phyloP scores from a whole-genome alignment of 2,797 vertebrate genomes.

The Columba guinea region DNA sequence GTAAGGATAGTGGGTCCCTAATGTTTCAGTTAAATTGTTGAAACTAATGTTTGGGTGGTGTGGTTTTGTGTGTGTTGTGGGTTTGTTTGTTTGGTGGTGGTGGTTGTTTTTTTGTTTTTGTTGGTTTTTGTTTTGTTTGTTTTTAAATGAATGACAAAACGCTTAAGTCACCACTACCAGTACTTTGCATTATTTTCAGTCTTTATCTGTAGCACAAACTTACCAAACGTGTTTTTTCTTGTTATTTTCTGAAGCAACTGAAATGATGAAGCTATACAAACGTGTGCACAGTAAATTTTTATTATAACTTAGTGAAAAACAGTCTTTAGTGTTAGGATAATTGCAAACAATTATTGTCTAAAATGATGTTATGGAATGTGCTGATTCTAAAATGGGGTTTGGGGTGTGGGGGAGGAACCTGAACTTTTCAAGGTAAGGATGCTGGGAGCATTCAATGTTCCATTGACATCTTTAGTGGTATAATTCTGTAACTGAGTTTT shows the following conservation, averaged over 20 bases:
- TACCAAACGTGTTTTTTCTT: background rate
- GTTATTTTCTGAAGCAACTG: background rate
- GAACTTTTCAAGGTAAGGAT: background rate
- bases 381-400: background rate
- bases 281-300: too few relatives aligned
- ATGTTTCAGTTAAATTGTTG: background rate
- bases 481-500: background rate
- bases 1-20: background rate
- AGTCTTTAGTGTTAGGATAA: background rate
- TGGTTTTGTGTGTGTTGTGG: too few relatives aligned
- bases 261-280: background rate
- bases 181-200: background rate
- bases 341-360: background rate
- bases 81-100: too few relatives aligned
- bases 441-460: background rate
- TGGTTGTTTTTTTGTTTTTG: too few relatives aligned
- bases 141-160: background rate
- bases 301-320: background rate
- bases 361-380: background rate
- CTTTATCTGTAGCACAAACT: background rate
- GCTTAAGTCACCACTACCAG: background rate
- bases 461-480: accelerated
- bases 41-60: background rate
- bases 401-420: background rate
- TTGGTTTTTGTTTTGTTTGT: background rate